A percentile compares a stretch with the other conserved stretches of the same genome.
Conservation (phyloP, 2,797 vertebrate species). For the Chlorospingus semifuscus region DNA sequence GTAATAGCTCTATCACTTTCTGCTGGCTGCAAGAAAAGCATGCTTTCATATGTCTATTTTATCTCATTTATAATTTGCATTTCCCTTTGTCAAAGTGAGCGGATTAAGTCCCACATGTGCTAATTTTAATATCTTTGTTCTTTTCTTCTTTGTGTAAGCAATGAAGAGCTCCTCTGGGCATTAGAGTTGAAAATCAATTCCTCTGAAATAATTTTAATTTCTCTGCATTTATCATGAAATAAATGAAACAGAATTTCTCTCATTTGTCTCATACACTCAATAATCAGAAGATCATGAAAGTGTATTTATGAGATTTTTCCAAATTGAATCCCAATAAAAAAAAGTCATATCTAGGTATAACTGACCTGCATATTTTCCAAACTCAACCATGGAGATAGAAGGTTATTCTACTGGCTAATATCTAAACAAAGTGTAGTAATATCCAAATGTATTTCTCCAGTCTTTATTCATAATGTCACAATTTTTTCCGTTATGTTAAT, state of each 20-base stretch:
- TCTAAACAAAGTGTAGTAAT: background rate
- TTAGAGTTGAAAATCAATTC: conserved; percentile 37
- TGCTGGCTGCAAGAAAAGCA: background rate
- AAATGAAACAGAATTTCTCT: conserved; percentile 27
- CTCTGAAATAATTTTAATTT: conserved; percentile 44
- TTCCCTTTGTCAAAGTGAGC: background rate
- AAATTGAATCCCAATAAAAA: background rate
- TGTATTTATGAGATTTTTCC: conserved; percentile 7
- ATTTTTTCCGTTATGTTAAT: background rate
- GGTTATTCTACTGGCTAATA: background rate
- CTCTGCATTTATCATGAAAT: conserved; percentile 37
- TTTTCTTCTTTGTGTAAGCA: conserved; percentile 18
- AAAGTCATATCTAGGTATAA: background rate
- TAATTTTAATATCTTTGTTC: conserved; percentile 50
- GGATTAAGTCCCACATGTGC: background rate
- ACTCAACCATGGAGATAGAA: background rate
- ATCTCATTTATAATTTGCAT: background rate
- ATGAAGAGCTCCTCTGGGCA: conserved; percentile 13
- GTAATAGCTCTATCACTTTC: background rate
- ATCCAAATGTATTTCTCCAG: background rate
- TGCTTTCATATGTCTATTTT: background rate
- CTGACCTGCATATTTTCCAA: background rate
- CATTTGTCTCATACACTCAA: conserved; percentile 18
- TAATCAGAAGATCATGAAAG: conserved; percentile 18
- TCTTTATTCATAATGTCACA: background rate